Percentiles rank a stretch among this genome's conserved stretches.
Evolutionary conservation across 2,888 invertebrate species (phyloP).

Genomic region (Aporophyla lueneburgensis): DNA sequence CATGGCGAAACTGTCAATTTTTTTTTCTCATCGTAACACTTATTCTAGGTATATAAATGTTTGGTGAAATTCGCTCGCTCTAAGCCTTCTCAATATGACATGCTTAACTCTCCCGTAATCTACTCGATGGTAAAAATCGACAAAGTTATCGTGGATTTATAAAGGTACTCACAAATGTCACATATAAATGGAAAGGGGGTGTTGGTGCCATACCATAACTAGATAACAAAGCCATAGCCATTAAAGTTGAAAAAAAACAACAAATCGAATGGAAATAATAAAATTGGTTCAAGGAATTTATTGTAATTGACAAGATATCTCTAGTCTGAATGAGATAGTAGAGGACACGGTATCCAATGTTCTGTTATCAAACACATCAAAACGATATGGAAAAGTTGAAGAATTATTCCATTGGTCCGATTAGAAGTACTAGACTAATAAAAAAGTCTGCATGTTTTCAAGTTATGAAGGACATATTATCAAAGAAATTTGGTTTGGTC

Average conservation of each 20-base stretch:
- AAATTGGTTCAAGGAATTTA: conserved; percentile 13
- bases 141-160: neutral
- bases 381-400: conserved; percentile 13
- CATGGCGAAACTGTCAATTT: too few species aligned
- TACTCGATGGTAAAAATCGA: neutral
- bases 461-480: neutral
- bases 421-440: neutral
- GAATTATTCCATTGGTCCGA: neutral
- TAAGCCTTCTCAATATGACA: neutral
- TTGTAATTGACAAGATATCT: conserved; percentile 36
- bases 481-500: neutral
- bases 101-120: neutral
- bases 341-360: conserved; percentile 20
- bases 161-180: conserved; percentile 1
- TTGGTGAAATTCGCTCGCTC: too few species aligned
- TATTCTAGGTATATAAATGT: too few species aligned
- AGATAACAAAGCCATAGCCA: neutral
- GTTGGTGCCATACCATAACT: conserved; percentile 1
- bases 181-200: neutral
- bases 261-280: neutral
- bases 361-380: conserved; percentile 29
- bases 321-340: conserved; percentile 16
- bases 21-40: too few species aligned
- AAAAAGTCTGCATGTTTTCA: neutral
- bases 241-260: conserved; percentile 1